Evolutionary conservation across 2,888 invertebrate species (phyloP).

Genomic region (Dermolepida albohirtum): DNA sequence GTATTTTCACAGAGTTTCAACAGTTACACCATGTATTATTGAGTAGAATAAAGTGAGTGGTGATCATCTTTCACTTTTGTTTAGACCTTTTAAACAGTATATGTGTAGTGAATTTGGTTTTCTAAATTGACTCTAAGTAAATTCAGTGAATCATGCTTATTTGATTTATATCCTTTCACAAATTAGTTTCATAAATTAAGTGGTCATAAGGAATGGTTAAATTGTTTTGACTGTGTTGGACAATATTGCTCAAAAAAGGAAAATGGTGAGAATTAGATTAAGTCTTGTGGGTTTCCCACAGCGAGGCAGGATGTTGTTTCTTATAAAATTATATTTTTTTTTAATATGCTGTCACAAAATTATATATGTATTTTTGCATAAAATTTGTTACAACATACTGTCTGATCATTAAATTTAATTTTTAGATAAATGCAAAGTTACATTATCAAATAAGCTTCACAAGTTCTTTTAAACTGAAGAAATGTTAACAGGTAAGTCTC

Average conservation of each 20-base stretch:
- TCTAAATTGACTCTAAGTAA: slow-evolving; percentile 22
- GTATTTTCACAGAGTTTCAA: too few relatives aligned
- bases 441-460: too few relatives aligned
- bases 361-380: too few relatives aligned
- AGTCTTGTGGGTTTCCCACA: slow-evolving; percentile 13
- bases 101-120: slow-evolving; percentile 25
- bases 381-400: too few relatives aligned
- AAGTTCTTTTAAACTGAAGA: too few relatives aligned
- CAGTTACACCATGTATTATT: slow-evolving; percentile 30
- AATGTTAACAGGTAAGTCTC: too few relatives aligned
- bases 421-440: too few relatives aligned
- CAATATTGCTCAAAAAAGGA: slow-evolving; percentile 22
- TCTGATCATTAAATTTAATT: too few relatives aligned
- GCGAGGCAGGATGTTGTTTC: slow-evolving; percentile 25
- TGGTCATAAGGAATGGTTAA: slow-evolving; percentile 28
- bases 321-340: too few relatives aligned
- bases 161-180: slow-evolving; percentile 5
- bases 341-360: too few relatives aligned
- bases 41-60: slow-evolving; percentile 17
- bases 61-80: slow-evolving; percentile 1
- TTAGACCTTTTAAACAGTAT: background rate
- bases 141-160: slow-evolving; percentile 10
- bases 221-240: slow-evolving; percentile 23
- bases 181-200: slow-evolving; percentile 18
- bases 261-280: slow-evolving; percentile 34